These are phyloP conservation scores for Girardinus metallicus DNA, from an alignment of 2,797 vertebrate species.

Conservation along the genomic window DNA sequence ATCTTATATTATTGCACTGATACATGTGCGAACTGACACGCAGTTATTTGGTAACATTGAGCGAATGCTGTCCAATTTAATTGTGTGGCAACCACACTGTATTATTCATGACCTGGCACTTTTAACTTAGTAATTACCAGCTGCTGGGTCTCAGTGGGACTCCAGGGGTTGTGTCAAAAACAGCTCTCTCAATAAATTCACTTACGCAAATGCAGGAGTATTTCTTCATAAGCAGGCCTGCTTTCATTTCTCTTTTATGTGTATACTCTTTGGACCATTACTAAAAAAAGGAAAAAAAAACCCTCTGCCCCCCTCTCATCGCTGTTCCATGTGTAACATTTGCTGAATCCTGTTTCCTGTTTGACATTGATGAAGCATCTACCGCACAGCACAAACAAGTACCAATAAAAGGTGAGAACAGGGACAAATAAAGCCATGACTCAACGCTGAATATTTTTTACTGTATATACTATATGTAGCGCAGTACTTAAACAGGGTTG, in stretches of 20 bases:
- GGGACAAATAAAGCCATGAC: background rate
- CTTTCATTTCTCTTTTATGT: background rate
- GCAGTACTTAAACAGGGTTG: background rate
- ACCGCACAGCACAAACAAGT: background rate
- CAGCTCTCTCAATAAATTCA: conserved; percentile 72
- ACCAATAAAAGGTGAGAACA: background rate
- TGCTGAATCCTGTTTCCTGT: background rate
- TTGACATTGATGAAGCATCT: background rate
- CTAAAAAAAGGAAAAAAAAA: too few species aligned
- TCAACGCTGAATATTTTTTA: background rate
- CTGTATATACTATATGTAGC: background rate
- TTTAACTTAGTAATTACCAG: conserved; percentile 82
- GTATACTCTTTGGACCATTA: background rate
- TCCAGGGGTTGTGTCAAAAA: conserved; percentile 71
- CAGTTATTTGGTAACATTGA: conserved; percentile 85
- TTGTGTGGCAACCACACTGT: conserved; percentile 79
- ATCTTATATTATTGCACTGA: conserved; percentile 59
- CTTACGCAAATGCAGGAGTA: conserved; percentile 54
- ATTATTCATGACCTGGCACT: conserved; percentile 82
- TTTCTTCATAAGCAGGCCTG: conserved; percentile 12
- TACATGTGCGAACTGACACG: conserved; percentile 77
- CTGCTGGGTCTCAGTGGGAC: conserved; percentile 71
- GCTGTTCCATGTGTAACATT: background rate
- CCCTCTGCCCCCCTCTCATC: too few species aligned
- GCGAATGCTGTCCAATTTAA: conserved; percentile 82